These are phyloP conservation scores for Varroa destructor DNA, from an alignment of 1,140 invertebrate genomes.

Conservation along the genomic window DNA sequence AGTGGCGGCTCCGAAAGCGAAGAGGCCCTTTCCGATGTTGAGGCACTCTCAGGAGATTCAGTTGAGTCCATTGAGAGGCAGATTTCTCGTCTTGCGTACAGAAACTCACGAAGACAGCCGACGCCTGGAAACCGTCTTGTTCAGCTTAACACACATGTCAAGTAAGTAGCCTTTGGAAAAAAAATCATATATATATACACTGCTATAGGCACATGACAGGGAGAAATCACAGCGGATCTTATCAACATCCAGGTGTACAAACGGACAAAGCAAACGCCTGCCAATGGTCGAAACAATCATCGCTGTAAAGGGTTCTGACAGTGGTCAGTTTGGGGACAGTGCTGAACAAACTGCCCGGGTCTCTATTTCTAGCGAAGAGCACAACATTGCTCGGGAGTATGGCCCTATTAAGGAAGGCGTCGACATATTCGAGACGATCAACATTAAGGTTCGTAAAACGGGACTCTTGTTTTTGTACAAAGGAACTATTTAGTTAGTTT, in stretches of 20 bases:
- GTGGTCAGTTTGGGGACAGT: too few relatives aligned
- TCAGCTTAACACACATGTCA: conserved; percentile 46
- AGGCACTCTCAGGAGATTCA: conserved; percentile 40
- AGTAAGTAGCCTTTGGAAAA: conserved; percentile 35
- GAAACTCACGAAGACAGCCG: conserved; percentile 73
- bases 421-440: conserved; percentile 59
- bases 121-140: conserved; percentile 80
- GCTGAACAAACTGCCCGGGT: conserved; percentile 67
- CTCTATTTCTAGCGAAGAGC: conserved; percentile 54
- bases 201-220: too few relatives aligned
- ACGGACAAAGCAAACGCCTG: conserved; percentile 54
- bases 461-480: too few relatives aligned
- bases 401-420: conserved; percentile 68
- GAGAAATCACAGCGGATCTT: conserved; percentile 28
- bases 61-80: conserved; percentile 50
- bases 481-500: too few relatives aligned
- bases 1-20: conserved; percentile 33
- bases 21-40: conserved; percentile 39
- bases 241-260: conserved; percentile 49
- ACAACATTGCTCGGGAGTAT: conserved; percentile 67
- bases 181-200: neutral
- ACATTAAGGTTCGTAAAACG: conserved; percentile 8
- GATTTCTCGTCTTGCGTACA: conserved; percentile 72
- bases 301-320: conserved; percentile 27
- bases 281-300: conserved; percentile 53